Percentiles rank a stretch among this genome's conserved stretches.
These are phyloP conservation scores for Synergus japonicus DNA, from an alignment of 2,888 invertebrate genomes.

Conservation along the genomic window DNA sequence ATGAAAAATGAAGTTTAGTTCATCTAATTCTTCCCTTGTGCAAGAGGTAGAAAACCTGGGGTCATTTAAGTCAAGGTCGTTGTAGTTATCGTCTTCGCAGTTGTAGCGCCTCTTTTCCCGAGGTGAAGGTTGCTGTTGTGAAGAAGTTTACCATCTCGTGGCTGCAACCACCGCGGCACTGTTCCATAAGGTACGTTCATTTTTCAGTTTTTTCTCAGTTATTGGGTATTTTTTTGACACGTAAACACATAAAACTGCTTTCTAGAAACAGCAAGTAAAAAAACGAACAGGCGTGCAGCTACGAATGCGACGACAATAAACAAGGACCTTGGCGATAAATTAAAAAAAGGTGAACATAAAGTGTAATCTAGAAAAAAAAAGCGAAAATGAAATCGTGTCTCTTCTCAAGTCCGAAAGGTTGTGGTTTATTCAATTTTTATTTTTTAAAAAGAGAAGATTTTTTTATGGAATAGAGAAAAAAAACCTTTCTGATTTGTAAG, in stretches of 20 bases:
- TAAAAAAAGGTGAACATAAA: background rate
- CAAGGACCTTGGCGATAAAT: slow-evolving; percentile 38
- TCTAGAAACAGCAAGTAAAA: slow-evolving; percentile 22
- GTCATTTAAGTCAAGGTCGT: slow-evolving; percentile 33
- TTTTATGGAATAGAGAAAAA: background rate
- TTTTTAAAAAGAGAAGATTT: background rate
- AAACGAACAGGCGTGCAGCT: slow-evolving; percentile 36
- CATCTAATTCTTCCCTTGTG: background rate
- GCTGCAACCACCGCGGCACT: slow-evolving; percentile 77
- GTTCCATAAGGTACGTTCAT: slow-evolving; percentile 75
- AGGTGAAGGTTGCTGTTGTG: slow-evolving; percentile 67
- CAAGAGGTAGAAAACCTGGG: background rate
- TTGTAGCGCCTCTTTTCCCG: slow-evolving; percentile 67
- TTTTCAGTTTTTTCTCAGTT: slow-evolving; percentile 50
- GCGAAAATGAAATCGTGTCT: background rate
- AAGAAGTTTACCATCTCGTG: slow-evolving; percentile 77
- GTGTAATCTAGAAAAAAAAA: background rate
- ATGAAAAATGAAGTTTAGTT: slow-evolving; percentile 1
- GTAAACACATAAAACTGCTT: slow-evolving; percentile 24
- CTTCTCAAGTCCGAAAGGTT: background rate
- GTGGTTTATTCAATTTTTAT: too few relatives aligned
- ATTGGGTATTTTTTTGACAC: background rate
- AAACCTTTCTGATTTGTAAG: background rate
- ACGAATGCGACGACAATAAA: slow-evolving; percentile 46
- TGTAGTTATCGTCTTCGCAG: slow-evolving; percentile 63